These are phyloP conservation scores for Marmota monax DNA, from an alignment of 2,113 vertebrate genomes.

Conservation along the genomic window DNA sequence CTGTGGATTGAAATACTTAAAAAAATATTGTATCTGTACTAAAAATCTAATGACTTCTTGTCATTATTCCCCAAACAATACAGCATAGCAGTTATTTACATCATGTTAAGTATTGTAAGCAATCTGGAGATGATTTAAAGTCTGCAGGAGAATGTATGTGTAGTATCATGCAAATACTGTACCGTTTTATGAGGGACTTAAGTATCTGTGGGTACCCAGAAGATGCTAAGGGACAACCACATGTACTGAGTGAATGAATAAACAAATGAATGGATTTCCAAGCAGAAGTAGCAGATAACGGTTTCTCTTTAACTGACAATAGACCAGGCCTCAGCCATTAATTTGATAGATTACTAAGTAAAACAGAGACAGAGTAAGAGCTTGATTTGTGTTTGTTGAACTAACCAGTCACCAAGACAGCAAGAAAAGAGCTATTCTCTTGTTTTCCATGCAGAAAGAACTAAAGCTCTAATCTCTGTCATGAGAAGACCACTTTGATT, in stretches of 20 bases:
- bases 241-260: not conserved
- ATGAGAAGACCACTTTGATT: not conserved
- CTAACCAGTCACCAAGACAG: not conserved
- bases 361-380: not conserved
- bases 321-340: not conserved
- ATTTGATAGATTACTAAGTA: not conserved
- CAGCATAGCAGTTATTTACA: no score
- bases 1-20: not conserved
- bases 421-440: not conserved
- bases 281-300: not conserved
- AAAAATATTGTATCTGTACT: not conserved
- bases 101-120: no score
- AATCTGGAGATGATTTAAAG: not conserved
- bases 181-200: not conserved
- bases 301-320: not conserved
- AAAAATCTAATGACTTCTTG: not conserved
- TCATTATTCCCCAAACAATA: not conserved
- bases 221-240: not conserved
- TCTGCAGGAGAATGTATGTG: not conserved
- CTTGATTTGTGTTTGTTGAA: not conserved
- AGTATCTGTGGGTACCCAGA: not conserved
- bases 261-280: not conserved
- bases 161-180: not conserved
- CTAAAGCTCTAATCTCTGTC: not conserved
- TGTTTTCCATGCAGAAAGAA: conserved; percentile 9